These are phyloP conservation scores for Aethina tumida DNA, from an alignment of 1,140 invertebrate species.

Conservation along the genomic window DNA sequence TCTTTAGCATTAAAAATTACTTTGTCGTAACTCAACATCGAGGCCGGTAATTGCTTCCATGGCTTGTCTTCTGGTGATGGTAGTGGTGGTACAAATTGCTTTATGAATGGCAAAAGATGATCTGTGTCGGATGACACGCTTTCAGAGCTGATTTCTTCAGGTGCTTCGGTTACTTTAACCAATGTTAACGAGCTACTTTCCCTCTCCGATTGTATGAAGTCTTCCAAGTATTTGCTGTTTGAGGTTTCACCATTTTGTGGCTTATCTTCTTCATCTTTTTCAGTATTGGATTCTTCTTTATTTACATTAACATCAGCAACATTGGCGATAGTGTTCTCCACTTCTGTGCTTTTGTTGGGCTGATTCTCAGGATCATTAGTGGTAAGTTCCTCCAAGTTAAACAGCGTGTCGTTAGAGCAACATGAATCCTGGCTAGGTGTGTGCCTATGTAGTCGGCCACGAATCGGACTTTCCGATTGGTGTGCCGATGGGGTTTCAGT, in stretches of 20 bases:
- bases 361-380: conserved; percentile 8
- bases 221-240: conserved; percentile 11
- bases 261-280: neutral
- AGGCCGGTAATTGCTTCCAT: conserved; percentile 31
- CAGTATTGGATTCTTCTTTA: conserved; percentile 4
- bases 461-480: conserved; percentile 23
- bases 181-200: conserved; percentile 8
- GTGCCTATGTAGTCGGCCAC: conserved; percentile 35
- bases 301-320: neutral
- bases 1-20: conserved; percentile 6
- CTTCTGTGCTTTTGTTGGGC: neutral
- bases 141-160: conserved; percentile 5
- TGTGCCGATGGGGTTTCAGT: conserved; percentile 20
- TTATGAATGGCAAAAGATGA: conserved; percentile 7
- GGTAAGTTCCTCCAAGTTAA: conserved; percentile 44
- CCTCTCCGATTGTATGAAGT: conserved; percentile 18
- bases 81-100: conserved; percentile 26
- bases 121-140: conserved; percentile 3
- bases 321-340: conserved; percentile 6
- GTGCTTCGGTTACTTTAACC: conserved; percentile 11
- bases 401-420: conserved; percentile 50
- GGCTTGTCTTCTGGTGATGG: conserved; percentile 33
- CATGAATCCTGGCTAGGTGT: conserved; percentile 49
- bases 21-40: conserved; percentile 21
- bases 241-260: neutral